Conservation (phyloP, 2,888 invertebrate genomes). For the Ptychoptera albimana region DNA sequence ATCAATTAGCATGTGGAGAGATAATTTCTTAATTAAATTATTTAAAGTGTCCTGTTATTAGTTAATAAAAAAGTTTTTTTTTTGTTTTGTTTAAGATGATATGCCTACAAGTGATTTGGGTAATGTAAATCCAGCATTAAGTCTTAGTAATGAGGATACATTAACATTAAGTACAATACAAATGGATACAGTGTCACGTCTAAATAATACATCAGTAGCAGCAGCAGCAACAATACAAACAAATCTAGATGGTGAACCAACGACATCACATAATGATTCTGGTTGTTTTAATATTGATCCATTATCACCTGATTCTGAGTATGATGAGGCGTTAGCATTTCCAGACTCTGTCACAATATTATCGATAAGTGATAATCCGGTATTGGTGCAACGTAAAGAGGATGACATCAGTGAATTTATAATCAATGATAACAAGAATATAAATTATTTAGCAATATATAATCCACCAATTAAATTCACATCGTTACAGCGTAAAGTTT, state of each 20-base stretch:
- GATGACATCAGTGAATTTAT: constrained; percentile 21
- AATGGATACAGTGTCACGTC: not conserved
- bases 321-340: constrained; percentile 62
- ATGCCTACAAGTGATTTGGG: constrained; percentile 16
- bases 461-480: constrained; percentile 54
- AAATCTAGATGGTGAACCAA: no score
- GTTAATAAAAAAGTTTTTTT: not conserved
- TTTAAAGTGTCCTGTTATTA: no score
- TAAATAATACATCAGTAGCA: constrained; percentile 11
- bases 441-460: constrained; percentile 51
- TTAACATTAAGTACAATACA: constrained; percentile 15
- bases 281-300: constrained; percentile 38
- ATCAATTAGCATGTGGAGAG: no score
- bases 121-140: constrained; percentile 15
- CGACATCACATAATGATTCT: constrained; percentile 4
- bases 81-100: constrained; percentile 14
- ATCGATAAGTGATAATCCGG: constrained; percentile 35
- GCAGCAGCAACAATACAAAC: constrained; percentile 7
- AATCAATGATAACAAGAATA: constrained; percentile 15
- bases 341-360: constrained; percentile 58
- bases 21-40: no score
- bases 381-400: constrained; percentile 32
- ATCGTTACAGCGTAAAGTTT: constrained; percentile 57
- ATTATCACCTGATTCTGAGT: constrained; percentile 51
- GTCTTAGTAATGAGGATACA: constrained; percentile 19